phyloP scores from a whole-genome alignment of 1,140 invertebrate genomes.

The Nylanderia fulva region DNA sequence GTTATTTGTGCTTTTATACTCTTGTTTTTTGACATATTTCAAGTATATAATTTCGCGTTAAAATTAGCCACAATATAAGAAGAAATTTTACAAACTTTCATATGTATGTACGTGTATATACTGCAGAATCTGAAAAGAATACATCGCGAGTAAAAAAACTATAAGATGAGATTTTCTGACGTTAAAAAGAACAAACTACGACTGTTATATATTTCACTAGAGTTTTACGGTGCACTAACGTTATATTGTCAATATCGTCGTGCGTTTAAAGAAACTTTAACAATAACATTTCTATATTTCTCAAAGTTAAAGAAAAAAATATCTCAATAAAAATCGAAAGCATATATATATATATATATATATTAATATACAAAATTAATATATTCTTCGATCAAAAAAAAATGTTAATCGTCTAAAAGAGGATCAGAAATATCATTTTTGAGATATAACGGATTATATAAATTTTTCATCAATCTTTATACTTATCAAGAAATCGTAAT shows the following conservation, averaged over 20 bases:
- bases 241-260: not conserved
- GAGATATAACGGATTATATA: not conserved
- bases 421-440: too few species aligned
- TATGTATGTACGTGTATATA: not conserved
- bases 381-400: too few species aligned
- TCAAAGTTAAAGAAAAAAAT: not conserved
- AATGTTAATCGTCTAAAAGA: too few species aligned
- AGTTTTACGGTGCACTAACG: slow-evolving; percentile 37
- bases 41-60: slow-evolving; percentile 11
- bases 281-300: not conserved
- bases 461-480: not conserved
- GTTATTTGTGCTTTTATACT: not conserved
- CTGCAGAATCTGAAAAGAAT: slow-evolving; percentile 26
- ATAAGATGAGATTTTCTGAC: slow-evolving; percentile 54
- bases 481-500: not conserved
- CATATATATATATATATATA: too few species aligned
- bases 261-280: too few species aligned
- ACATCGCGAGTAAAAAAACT: slow-evolving; percentile 30
- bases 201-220: slow-evolving; percentile 7
- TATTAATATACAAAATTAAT: not conserved
- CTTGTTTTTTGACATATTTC: slow-evolving; percentile 32
- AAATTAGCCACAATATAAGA: slow-evolving; percentile 57
- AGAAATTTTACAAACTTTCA: slow-evolving; percentile 49
- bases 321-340: not conserved
- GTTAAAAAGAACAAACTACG: slow-evolving; percentile 38